Evolutionary conservation across 2,888 invertebrate species (phyloP).

Genomic region (Thyatira batis): DNA sequence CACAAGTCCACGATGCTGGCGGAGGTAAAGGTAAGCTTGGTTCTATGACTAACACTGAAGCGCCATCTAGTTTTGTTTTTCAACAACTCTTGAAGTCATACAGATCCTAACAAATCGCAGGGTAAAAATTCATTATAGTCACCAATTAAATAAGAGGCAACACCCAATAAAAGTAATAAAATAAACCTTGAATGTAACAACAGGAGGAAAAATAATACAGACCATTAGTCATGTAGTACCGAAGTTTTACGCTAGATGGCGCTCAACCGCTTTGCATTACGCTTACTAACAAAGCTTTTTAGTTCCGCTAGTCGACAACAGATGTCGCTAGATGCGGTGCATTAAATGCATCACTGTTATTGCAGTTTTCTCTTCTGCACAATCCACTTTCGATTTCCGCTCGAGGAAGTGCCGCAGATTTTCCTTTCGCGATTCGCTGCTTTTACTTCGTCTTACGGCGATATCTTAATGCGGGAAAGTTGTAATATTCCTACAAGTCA

Average conservation of each 20-base stretch:
- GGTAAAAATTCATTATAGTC: too few relatives aligned
- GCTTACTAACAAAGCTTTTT: constrained; percentile 8
- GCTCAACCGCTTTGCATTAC: constrained; percentile 16
- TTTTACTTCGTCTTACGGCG: constrained; percentile 60
- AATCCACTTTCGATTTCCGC: constrained; percentile 79
- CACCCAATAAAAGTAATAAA: too few relatives aligned
- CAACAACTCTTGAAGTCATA: too few relatives aligned
- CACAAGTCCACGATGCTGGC: constrained; percentile 78
- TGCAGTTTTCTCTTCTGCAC: constrained; percentile 72
- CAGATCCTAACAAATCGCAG: too few relatives aligned
- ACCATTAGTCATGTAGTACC: constrained; percentile 13
- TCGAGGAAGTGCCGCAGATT: constrained; percentile 73
- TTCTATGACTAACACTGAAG: constrained; percentile 11
- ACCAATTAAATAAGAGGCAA: too few relatives aligned
- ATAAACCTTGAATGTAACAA: too few relatives aligned
- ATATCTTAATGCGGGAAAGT: constrained; percentile 48
- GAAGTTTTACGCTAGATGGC: constrained; percentile 45
- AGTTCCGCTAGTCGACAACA: constrained; percentile 4
- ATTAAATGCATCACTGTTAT: not conserved
- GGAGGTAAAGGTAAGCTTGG: constrained; percentile 80
- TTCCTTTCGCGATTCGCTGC: constrained; percentile 72
- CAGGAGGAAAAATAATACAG: too few relatives aligned
- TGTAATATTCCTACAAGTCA: constrained; percentile 16
- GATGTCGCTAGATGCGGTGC: constrained; percentile 10
- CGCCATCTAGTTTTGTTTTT: constrained; percentile 51